phyloP scores from a whole-genome alignment of 2,888 invertebrate genomes.

The Hipparchia semele region DNA sequence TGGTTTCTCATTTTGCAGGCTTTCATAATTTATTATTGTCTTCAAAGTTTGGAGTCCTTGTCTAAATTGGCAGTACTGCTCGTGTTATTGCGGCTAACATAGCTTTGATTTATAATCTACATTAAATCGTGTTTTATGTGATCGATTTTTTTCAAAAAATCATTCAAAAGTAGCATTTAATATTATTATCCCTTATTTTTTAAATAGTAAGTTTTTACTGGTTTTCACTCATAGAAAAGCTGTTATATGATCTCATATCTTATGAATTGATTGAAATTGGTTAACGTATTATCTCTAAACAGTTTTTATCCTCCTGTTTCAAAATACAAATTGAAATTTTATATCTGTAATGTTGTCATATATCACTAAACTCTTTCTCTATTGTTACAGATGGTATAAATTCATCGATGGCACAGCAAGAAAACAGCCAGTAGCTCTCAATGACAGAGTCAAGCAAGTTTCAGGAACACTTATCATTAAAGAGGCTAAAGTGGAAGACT shows the following conservation, averaged over 20 bases:
- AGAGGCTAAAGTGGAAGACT: slow-evolving; percentile 95
- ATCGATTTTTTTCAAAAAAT: background rate
- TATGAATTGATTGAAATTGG: background rate
- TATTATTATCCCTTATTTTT: background rate
- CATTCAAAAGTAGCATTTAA: background rate
- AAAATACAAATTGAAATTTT: background rate
- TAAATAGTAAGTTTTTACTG: background rate
- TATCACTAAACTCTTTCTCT: slow-evolving; percentile 60
- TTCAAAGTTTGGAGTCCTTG: slow-evolving; percentile 19
- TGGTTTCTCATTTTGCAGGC: slow-evolving; percentile 16
- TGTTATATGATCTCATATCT: background rate
- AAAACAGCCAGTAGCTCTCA: slow-evolving; percentile 94
- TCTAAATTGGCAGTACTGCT: slow-evolving; percentile 25
- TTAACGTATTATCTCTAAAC: background rate
- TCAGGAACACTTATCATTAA: slow-evolving; percentile 97
- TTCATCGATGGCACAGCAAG: slow-evolving; percentile 94
- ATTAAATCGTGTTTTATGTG: slow-evolving; percentile 20
- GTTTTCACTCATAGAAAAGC: background rate
- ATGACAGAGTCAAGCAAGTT: slow-evolving; percentile 95
- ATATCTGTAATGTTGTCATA: background rate
- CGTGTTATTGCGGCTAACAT: slow-evolving; percentile 28
- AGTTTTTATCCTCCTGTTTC: background rate
- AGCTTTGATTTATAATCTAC: slow-evolving; percentile 25
- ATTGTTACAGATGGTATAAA: slow-evolving; percentile 95
- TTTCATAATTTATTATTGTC: slow-evolving; percentile 22